Evolutionary conservation across 2,888 invertebrate species (phyloP).

Genomic region (Dynastes grantii): DNA sequence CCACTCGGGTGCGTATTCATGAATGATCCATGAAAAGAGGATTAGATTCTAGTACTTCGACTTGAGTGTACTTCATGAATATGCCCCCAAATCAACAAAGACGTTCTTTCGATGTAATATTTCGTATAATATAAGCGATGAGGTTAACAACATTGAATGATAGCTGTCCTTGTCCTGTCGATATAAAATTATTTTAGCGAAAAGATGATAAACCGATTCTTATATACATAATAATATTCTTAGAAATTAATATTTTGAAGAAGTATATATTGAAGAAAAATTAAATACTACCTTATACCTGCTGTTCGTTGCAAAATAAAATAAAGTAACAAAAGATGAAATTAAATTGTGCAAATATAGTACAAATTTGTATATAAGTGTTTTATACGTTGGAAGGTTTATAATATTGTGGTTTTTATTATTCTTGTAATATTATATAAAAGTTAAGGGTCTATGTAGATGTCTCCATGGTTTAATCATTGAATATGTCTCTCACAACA

Average conservation of each 20-base stretch:
- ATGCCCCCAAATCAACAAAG: conserved; percentile 5
- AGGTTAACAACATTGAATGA: conserved; percentile 36
- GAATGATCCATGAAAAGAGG: background rate
- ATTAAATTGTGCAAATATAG: conserved; percentile 50
- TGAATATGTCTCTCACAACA: conserved; percentile 42
- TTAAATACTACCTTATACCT: conserved; percentile 10
- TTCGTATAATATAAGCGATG: conserved; percentile 47
- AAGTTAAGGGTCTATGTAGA: conserved; percentile 37
- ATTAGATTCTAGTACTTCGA: conserved; percentile 14
- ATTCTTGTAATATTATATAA: conserved; percentile 41
- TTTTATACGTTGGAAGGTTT: conserved; percentile 50
- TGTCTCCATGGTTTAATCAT: conserved; percentile 53
- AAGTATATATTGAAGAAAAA: conserved; percentile 11
- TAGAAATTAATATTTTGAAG: conserved; percentile 24
- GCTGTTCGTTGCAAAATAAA: conserved; percentile 11
- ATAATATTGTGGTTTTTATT: conserved; percentile 41
- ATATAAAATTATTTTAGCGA: conserved; percentile 10
- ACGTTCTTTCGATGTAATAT: conserved; percentile 42
- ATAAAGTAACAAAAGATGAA: background rate
- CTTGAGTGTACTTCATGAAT: background rate
- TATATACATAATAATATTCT: conserved; percentile 1
- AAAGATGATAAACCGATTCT: conserved; percentile 27
- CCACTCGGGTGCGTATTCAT: conserved; percentile 6
- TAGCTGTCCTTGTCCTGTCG: conserved; percentile 6
- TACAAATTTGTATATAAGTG: conserved; percentile 53